Percentiles rank a stretch among this genome's conserved stretches.
Evolutionary conservation across 2,888 invertebrate species (phyloP).

Genomic region (Elysia crispata): DNA sequence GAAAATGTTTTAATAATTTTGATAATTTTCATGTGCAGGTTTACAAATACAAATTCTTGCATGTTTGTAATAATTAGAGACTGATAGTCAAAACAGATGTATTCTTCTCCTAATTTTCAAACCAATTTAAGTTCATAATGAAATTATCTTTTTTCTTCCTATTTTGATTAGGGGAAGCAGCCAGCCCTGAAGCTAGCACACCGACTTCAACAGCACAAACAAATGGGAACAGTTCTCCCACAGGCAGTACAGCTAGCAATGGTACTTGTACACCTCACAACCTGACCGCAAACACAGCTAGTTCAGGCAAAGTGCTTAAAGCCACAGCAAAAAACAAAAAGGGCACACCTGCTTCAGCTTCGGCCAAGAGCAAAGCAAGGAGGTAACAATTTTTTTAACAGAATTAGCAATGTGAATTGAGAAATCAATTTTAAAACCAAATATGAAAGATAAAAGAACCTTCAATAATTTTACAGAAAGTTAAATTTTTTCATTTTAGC

Average conservation of each 20-base stretch:
- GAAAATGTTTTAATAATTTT: too few relatives aligned
- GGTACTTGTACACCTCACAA: slow-evolving; percentile 9
- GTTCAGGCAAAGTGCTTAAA: slow-evolving; percentile 43
- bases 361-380: slow-evolving; percentile 42
- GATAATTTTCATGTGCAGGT: too few relatives aligned
- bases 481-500: background rate
- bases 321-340: slow-evolving; percentile 44
- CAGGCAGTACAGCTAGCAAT: slow-evolving; percentile 59
- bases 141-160: too few relatives aligned
- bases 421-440: background rate
- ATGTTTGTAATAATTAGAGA: too few relatives aligned
- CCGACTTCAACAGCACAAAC: slow-evolving; percentile 54
- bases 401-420: too few relatives aligned
- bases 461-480: background rate
- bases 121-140: too few relatives aligned
- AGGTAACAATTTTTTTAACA: slow-evolving; percentile 30
- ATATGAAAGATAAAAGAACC: too few relatives aligned
- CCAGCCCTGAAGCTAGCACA: slow-evolving; percentile 45
- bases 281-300: slow-evolving; percentile 34
- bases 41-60: too few relatives aligned
- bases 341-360: too few relatives aligned
- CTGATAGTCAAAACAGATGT: too few relatives aligned
- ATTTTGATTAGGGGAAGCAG: slow-evolving; percentile 34
- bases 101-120: too few relatives aligned
- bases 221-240: slow-evolving; percentile 63